Evolutionary conservation across 2,113 vertebrate genomes (phyloP).

Genomic region (Manacus vitellinus): DNA sequence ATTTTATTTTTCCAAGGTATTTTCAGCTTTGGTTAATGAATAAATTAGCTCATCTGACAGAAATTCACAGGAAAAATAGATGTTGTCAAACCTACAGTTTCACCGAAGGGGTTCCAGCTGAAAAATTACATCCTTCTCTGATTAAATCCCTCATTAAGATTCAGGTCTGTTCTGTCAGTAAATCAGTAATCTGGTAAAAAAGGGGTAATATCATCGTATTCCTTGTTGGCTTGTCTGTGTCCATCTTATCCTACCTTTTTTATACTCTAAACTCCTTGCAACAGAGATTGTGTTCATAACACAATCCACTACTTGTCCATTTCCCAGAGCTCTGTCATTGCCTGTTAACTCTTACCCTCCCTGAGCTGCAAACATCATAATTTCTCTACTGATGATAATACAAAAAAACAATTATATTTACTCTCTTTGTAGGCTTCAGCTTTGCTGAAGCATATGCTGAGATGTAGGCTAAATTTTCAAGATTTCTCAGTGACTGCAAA

Average conservation of each 20-base stretch:
- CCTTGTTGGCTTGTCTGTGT: not conserved
- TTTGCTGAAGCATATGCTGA: not conserved
- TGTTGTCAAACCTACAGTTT: not conserved
- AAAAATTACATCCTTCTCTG: constrained; percentile 37
- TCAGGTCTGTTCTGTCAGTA: constrained; percentile 29
- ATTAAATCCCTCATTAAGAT: constrained; percentile 56
- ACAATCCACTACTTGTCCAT: not conserved
- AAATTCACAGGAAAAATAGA: constrained; percentile 12
- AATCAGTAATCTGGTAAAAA: constrained; percentile 51
- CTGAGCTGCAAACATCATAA: not conserved
- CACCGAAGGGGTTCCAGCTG: not conserved
- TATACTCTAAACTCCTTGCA: not conserved
- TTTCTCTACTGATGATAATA: not conserved
- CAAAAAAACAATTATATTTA: not conserved
- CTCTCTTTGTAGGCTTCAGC: not conserved
- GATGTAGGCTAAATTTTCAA: not conserved
- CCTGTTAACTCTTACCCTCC: not conserved
- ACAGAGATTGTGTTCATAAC: not conserved
- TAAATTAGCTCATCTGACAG: not conserved
- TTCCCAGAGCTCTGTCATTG: not conserved
- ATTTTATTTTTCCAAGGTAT: not conserved
- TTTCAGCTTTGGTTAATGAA: not conserved
- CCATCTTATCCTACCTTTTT: not conserved
- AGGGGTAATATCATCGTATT: not conserved
- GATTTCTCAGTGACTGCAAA: not conserved